phyloP scores from a whole-genome alignment of 2,797 vertebrate genomes.

The Thaleichthys pacificus region DNA sequence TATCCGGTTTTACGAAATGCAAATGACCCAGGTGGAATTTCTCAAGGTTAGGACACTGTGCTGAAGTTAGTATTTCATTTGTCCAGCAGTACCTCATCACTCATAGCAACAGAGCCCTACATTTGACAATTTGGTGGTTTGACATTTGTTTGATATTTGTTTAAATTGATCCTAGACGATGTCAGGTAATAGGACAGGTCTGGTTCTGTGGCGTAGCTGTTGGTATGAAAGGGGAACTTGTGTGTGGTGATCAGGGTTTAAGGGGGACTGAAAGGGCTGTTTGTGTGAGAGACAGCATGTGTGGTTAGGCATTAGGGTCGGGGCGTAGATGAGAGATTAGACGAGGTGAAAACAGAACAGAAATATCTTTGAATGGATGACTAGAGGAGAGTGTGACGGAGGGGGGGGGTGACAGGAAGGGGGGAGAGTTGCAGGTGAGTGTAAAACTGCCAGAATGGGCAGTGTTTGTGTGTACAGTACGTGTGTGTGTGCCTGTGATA shows the following conservation, averaged over 20 bases:
- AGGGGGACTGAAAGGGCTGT: too few relatives aligned
- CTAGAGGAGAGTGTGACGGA: conserved; percentile 11
- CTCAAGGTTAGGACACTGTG: too few relatives aligned
- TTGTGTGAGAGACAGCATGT: neutral
- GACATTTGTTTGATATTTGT: neutral
- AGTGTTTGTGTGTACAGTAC: neutral
- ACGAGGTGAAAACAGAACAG: conserved; percentile 22
- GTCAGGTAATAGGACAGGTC: too few relatives aligned
- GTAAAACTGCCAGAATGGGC: neutral
- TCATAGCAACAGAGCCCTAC: neutral
- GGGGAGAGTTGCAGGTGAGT: neutral
- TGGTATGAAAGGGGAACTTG: neutral
- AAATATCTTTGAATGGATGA: neutral
- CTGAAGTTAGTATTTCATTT: too few relatives aligned
- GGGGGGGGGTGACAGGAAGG: conserved; percentile 10
- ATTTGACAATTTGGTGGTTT: neutral
- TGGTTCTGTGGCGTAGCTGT: too few relatives aligned
- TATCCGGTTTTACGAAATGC: too few relatives aligned
- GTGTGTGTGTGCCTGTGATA: neutral
- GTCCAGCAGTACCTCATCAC: too few relatives aligned
- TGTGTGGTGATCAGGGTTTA: neutral
- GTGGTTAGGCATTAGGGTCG: neutral
- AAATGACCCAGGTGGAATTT: too few relatives aligned
- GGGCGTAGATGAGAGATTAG: neutral
- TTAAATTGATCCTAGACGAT: neutral